Percentiles rank a stretch among this genome's conserved stretches.
Evolutionary conservation across 2,113 vertebrate genomes (phyloP).

Genomic region (Vulpes ferrilata): DNA sequence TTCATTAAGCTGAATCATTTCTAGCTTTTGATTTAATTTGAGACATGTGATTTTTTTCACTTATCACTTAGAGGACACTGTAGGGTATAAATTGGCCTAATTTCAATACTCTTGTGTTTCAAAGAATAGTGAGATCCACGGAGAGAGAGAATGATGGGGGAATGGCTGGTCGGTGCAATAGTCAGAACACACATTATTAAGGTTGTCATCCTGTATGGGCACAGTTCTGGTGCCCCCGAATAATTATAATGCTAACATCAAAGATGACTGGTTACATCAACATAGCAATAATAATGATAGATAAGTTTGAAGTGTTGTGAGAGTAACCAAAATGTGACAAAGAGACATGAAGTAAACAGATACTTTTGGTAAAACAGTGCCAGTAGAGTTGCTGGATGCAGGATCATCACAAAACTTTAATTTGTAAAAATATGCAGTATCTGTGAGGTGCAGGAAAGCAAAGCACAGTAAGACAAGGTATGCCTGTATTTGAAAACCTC

Average conservation of each 20-base stretch:
- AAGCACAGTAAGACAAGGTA: background rate
- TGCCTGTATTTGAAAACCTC: background rate
- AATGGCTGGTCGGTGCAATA: background rate
- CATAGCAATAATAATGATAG: background rate
- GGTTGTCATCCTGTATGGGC: background rate
- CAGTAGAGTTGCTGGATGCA: background rate
- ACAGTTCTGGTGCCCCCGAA: background rate
- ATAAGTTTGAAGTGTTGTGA: background rate
- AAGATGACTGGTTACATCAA: background rate
- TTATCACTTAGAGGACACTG: background rate
- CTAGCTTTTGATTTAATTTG: background rate
- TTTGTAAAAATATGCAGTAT: background rate
- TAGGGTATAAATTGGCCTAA: background rate
- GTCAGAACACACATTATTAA: background rate
- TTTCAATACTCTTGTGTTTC: background rate
- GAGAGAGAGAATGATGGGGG: background rate
- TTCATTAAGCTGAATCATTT: background rate
- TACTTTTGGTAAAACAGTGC: background rate
- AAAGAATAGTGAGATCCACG: background rate
- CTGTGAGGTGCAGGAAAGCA: background rate
- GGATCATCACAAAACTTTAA: background rate
- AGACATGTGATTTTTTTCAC: background rate
- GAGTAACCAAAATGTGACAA: background rate
- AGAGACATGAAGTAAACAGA: background rate
- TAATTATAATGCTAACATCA: background rate